Evolutionary conservation across 2,888 invertebrate species (phyloP).

Genomic region (Hybos culiciformis): DNA sequence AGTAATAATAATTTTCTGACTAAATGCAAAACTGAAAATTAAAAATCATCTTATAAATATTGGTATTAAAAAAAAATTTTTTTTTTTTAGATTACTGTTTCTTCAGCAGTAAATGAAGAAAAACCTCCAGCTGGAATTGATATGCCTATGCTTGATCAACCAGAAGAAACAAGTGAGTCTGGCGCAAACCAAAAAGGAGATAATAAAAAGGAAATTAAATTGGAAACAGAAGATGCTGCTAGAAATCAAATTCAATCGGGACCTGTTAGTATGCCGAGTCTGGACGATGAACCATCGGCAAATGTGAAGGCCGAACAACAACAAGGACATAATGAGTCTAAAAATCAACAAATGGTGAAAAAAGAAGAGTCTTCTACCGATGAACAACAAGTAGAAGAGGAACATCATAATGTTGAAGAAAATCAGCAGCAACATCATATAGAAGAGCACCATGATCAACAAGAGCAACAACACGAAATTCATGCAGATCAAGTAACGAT

Average conservation of each 20-base stretch:
- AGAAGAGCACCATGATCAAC: constrained; percentile 8
- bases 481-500: constrained; percentile 29
- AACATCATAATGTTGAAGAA: constrained; percentile 12
- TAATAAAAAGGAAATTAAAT: constrained; percentile 11
- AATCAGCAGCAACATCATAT: constrained; percentile 6
- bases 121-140: constrained; percentile 32
- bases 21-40: neutral
- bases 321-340: constrained; percentile 13
- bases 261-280: constrained; percentile 36
- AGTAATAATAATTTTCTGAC: too few relatives aligned
- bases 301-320: constrained; percentile 15
- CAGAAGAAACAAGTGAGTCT: constrained; percentile 23
- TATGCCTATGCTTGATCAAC: constrained; percentile 34
- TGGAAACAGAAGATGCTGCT: constrained; percentile 8
- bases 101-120: constrained; percentile 19
- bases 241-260: constrained; percentile 16
- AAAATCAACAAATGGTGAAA: neutral
- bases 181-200: constrained; percentile 15
- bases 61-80: too few relatives aligned
- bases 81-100: too few relatives aligned
- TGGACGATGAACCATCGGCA: constrained; percentile 34
- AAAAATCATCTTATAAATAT: neutral
- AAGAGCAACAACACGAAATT: constrained; percentile 6
- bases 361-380: neutral
- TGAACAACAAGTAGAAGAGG: constrained; percentile 6